Conservation (phyloP, 2,113 vertebrate species). For the Haemorhous mexicanus region DNA sequence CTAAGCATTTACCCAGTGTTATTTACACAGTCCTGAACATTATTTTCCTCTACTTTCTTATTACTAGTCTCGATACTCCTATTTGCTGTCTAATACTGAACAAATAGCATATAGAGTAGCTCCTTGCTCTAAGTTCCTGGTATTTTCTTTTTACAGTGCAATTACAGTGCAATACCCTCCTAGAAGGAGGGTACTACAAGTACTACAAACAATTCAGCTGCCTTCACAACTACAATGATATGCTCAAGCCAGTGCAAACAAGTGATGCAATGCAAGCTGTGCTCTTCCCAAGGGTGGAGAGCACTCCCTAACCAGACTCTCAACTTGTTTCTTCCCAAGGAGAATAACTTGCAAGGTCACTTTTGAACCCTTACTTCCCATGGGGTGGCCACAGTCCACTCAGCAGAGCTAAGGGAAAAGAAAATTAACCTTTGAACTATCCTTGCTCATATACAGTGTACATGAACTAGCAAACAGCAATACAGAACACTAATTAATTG, state of each 20-base stretch:
- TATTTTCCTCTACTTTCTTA: not conserved
- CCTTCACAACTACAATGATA: not conserved
- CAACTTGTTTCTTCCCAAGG: conserved; percentile 1
- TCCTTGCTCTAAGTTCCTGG: not conserved
- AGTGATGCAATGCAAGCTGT: conserved; percentile 31
- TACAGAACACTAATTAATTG: not conserved
- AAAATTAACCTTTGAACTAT: not conserved
- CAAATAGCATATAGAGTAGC: not conserved
- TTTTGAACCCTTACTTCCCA: conserved; percentile 26
- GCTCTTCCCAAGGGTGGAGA: conserved; percentile 27
- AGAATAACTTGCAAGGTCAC: conserved; percentile 30
- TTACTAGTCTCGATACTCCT: not conserved
- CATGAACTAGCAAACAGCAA: not conserved
- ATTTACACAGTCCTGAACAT: not conserved
- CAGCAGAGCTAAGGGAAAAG: not conserved
- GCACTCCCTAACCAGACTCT: not conserved
- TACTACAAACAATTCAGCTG: not conserved
- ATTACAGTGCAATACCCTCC: not conserved
- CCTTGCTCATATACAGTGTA: not conserved
- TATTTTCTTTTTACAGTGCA: not conserved
- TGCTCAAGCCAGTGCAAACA: conserved; percentile 24
- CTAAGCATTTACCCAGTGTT: not conserved
- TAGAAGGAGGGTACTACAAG: not conserved
- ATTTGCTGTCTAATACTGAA: not conserved
- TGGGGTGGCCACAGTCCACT: not conserved